Evolutionary conservation across 2,888 invertebrate species (phyloP).

Genomic region (Matsumyia berberina): DNA sequence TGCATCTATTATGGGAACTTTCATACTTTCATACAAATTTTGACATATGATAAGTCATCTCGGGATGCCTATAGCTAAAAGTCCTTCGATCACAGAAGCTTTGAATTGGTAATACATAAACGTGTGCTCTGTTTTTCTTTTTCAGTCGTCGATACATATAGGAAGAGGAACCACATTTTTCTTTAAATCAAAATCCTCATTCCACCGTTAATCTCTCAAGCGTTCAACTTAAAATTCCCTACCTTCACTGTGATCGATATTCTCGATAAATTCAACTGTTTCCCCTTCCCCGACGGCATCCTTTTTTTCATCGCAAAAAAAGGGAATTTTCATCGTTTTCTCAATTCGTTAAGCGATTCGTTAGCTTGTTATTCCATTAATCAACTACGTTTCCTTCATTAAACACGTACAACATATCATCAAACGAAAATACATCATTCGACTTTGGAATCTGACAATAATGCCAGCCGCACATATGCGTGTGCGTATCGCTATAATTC

Average conservation of each 20-base stretch:
- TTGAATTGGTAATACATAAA: too few species aligned
- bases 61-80: too few species aligned
- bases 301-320: background rate
- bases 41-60: too few species aligned
- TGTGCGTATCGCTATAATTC: slow-evolving; percentile 17
- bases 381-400: slow-evolving; percentile 32
- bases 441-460: slow-evolving; percentile 33
- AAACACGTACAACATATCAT: slow-evolving; percentile 20
- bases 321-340: slow-evolving; percentile 6
- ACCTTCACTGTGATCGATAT: slow-evolving; percentile 5
- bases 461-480: slow-evolving; percentile 19
- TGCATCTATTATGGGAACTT: too few species aligned
- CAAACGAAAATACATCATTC: slow-evolving; percentile 26
- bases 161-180: too few species aligned
- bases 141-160: too few species aligned
- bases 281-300: background rate
- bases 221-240: background rate
- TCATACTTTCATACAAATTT: too few species aligned
- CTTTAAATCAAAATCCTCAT: background rate
- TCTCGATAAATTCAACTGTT: slow-evolving; percentile 3
- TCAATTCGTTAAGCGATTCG: slow-evolving; percentile 30
- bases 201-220: background rate
- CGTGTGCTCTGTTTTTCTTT: too few species aligned
- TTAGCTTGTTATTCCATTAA: slow-evolving; percentile 42
- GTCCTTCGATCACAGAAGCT: too few species aligned